Base-by-base conservation (phyloP, 35 echinoderm and acorn worm genomes). In the Lytechinus variegatus region DNA sequence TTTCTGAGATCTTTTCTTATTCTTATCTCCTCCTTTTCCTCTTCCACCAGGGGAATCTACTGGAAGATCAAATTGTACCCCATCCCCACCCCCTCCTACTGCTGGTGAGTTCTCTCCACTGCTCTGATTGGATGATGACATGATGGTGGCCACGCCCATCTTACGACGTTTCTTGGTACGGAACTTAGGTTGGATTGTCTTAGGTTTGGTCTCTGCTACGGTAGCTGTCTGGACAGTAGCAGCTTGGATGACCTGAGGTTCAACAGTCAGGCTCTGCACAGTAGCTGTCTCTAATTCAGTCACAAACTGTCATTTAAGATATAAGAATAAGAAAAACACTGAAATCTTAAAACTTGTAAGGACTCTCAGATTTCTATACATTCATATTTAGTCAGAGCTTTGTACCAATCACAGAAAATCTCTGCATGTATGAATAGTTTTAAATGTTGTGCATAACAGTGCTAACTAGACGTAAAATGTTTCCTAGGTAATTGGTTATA, bases 141-240 rank as follows among this genome's bases (percentile, higher is more conserved):
- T 60, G 72, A 96, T 96, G 72, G 95, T 61, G 86, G 95, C 94
- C 55, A 96, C 86, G 28, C 97, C 96, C 28, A 96, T 52, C 89
- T 97, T 99, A 13, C 97, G 96, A 9, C 94, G 94, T 94, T 96
- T 97, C 93, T 97, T 97, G 88, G 97, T 55, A 60, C 97, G 95
- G 56, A 92, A 98, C 94, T 97, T 97, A 2, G 97, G 97, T 52
- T 98, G 97, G 92, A 98, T 96, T 10, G 52, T 90, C 54, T 93
- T 93, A 16, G 94, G 94, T 54, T 89, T 71, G 56, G 96, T 87
- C 94, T 96, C 94, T 4, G 94, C 87, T 8, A 95, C 95, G 12
- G 95, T 55, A 54, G 92, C 92, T 4, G 54, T 27, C 54, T 93
- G 92, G 92, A 93, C 13, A 13, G 92, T 93, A 27, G 92, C 55